Evolutionary conservation across 2,113 vertebrate species (phyloP).

Genomic region (Macaca mulatta): DNA sequence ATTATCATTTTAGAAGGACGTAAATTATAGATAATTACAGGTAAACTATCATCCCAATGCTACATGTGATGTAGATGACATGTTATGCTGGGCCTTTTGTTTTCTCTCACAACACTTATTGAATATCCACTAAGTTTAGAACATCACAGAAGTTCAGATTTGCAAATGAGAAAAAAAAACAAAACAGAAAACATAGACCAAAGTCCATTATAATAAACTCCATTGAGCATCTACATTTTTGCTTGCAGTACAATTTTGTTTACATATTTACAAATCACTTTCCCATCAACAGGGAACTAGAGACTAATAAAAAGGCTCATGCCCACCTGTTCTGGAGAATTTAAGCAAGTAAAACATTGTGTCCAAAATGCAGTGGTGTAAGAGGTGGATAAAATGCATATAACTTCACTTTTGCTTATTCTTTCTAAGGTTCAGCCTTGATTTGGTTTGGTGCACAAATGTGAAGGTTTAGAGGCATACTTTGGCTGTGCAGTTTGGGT

Average conservation of each 20-base stretch:
- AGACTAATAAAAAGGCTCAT: constrained; percentile 10
- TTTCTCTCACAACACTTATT: constrained; percentile 1
- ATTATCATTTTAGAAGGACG: constrained; percentile 33
- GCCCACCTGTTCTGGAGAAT: background rate
- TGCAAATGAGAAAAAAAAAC: background rate
- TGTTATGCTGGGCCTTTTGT: background rate
- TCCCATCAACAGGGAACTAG: background rate
- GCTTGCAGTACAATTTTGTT: background rate
- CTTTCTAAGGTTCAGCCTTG: background rate
- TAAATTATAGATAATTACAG: constrained; percentile 61
- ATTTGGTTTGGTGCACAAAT: background rate
- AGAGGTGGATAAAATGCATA: background rate
- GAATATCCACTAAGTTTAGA: constrained; percentile 16
- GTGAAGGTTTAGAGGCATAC: background rate
- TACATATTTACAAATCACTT: constrained; percentile 19
- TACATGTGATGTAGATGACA: constrained; percentile 18
- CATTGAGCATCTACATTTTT: background rate
- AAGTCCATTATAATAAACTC: background rate
- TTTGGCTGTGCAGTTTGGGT: background rate
- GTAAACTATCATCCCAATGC: constrained; percentile 31
- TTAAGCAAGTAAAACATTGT: background rate
- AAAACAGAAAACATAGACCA: background rate
- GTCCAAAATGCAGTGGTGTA: background rate
- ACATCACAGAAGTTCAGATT: constrained; percentile 31
- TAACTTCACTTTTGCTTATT: background rate